phyloP scores from a whole-genome alignment of 2,888 invertebrate species.

The Tetanocera ferruginea region DNA sequence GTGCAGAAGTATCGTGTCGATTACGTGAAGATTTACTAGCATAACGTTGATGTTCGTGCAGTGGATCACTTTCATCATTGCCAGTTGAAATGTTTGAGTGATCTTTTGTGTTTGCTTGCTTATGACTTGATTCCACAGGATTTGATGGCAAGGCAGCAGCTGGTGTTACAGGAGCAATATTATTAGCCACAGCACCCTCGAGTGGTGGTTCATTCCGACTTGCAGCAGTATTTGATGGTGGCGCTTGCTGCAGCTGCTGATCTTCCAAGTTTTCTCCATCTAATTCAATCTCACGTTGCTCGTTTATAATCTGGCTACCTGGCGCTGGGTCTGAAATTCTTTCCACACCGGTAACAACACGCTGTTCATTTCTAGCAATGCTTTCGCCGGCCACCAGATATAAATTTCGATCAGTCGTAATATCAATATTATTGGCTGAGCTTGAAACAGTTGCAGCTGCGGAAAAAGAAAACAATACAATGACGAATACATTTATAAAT shows the following conservation, averaged over 20 bases:
- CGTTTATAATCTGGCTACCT: constrained; percentile 54
- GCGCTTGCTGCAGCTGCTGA: constrained; percentile 52
- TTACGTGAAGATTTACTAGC: constrained; percentile 6
- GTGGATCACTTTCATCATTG: constrained; percentile 65
- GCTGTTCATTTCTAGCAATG: constrained; percentile 57
- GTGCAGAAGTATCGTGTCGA: background rate
- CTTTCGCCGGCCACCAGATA: constrained; percentile 65
- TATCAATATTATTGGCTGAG: constrained; percentile 44
- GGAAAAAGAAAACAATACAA: background rate
- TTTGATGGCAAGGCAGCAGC: background rate
- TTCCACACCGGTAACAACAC: constrained; percentile 74
- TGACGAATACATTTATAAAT: background rate
- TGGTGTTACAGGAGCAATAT: constrained; percentile 42
- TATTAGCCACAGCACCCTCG: constrained; percentile 68
- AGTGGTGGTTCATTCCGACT: constrained; percentile 71
- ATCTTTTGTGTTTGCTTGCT: constrained; percentile 53
- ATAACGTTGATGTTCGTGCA: constrained; percentile 50
- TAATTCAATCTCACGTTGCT: constrained; percentile 73
- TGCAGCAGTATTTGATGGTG: constrained; percentile 45
- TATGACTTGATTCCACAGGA: constrained; percentile 39
- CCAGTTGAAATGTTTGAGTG: constrained; percentile 61
- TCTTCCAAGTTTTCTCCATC: constrained; percentile 75
- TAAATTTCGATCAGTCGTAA: constrained; percentile 60
- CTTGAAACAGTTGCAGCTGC: constrained; percentile 41
- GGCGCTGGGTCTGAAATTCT: constrained; percentile 55